These are phyloP conservation scores for Cochlearius cochlearius DNA, from an alignment of 2,113 vertebrate genomes.

Conservation along the genomic window DNA sequence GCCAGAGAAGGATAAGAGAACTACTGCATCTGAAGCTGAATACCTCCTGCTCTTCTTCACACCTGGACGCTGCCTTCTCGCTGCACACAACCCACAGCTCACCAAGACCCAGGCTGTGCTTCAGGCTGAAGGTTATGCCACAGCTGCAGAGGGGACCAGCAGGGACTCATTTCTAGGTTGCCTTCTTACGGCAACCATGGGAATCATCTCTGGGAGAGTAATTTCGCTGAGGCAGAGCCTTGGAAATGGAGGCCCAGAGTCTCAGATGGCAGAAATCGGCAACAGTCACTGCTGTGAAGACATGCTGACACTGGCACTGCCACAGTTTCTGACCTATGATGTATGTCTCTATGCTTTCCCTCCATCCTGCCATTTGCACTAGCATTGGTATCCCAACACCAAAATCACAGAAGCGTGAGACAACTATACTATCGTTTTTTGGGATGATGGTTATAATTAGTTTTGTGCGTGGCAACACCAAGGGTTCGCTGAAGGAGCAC, in stretches of 20 bases:
- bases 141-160: constrained; percentile 40
- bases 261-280: neutral
- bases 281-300: neutral
- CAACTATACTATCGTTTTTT: neutral
- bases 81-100: constrained; percentile 54
- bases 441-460: neutral
- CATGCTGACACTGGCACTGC: neutral
- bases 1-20: constrained; percentile 61
- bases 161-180: neutral
- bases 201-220: neutral
- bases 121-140: constrained; percentile 64
- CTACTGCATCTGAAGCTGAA: neutral
- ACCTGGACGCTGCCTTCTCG: constrained; percentile 47
- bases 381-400: neutral
- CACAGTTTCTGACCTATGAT: neutral
- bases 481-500: neutral
- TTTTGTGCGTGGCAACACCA: neutral
- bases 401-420: neutral
- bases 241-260: neutral
- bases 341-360: neutral
- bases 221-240: neutral
- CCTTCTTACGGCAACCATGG: neutral
- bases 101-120: constrained; percentile 59
- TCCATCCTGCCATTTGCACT: neutral
- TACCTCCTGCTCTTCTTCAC: neutral